Conservation (phyloP, 2,113 vertebrate genomes). For the Alectura lathami region DNA sequence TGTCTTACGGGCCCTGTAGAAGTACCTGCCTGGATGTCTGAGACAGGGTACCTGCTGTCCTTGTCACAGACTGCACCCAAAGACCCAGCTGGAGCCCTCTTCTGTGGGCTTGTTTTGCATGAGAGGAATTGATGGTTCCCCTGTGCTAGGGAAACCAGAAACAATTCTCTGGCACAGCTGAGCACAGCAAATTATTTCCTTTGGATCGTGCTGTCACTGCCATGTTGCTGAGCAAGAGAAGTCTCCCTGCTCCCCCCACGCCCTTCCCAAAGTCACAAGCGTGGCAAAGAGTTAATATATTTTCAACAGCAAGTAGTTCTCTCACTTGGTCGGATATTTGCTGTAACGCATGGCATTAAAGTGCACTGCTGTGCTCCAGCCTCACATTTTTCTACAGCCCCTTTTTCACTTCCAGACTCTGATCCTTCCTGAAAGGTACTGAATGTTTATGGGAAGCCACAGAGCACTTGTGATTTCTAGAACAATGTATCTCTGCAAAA, state of each 20-base stretch:
- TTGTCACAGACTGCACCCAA: background rate
- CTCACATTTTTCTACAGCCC: background rate
- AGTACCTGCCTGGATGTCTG: background rate
- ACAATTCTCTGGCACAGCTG: background rate
- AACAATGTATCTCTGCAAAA: conserved; percentile 18
- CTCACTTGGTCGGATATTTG: background rate
- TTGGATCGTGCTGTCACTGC: background rate
- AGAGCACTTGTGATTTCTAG: background rate
- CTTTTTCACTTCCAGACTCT: conserved; percentile 1
- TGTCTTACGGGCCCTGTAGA: background rate
- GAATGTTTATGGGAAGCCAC: background rate
- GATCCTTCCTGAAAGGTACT: conserved; percentile 13
- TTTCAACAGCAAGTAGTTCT: background rate
- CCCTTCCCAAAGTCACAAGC: background rate
- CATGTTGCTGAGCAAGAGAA: background rate
- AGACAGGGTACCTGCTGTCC: background rate
- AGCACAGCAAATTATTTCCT: background rate
- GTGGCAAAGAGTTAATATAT: background rate
- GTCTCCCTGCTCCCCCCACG: background rate
- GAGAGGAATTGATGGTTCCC: background rate
- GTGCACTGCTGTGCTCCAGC: background rate
- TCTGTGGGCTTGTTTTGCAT: background rate
- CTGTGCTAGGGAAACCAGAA: background rate
- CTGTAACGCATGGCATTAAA: background rate
- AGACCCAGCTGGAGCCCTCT: background rate